phyloP scores from a whole-genome alignment of 2,888 invertebrate genomes.

The Drosophila melanosoma region DNA sequence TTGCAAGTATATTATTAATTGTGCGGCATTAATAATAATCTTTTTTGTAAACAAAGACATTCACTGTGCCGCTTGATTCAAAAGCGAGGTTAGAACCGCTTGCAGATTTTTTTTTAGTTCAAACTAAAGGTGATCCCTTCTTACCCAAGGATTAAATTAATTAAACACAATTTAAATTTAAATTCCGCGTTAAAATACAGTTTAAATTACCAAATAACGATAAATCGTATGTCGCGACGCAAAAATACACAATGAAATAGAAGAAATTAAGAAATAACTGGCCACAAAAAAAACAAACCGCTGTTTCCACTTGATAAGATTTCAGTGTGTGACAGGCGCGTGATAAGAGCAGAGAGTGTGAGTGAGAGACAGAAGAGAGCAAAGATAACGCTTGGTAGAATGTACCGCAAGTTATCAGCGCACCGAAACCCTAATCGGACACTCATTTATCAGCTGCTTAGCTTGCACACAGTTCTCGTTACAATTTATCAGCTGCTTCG shows the following conservation, averaged over 20 bases:
- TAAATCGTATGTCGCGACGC: conserved; percentile 35
- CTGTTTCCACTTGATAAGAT: conserved; percentile 52
- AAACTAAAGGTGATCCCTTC: conserved; percentile 1
- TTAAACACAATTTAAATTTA: background rate
- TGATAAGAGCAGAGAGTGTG: conserved; percentile 34
- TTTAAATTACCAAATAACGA: background rate
- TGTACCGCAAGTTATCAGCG: conserved; percentile 4
- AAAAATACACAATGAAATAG: conserved; percentile 53
- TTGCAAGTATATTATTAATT: background rate
- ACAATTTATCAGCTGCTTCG: conserved; percentile 21
- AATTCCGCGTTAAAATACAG: background rate
- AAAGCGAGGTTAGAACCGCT: conserved; percentile 45
- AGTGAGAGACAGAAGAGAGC: background rate
- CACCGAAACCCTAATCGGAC: background rate
- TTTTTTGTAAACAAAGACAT: conserved; percentile 22
- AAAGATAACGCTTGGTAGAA: conserved; percentile 26
- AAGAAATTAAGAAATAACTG: conserved; percentile 32
- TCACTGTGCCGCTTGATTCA: background rate
- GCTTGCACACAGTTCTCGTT: background rate
- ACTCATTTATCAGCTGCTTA: conserved; percentile 25
- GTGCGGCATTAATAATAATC: conserved; percentile 7
- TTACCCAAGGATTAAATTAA: conserved; percentile 18
- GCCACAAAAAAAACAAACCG: conserved; percentile 21
- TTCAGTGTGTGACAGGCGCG: conserved; percentile 43
- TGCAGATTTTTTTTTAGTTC: background rate